A percentile compares a stretch with the other conserved stretches of the same genome.
These are phyloP conservation scores for Psammodynastes pulverulentus DNA, from an alignment of 2,113 vertebrate genomes.

Conservation along the genomic window DNA sequence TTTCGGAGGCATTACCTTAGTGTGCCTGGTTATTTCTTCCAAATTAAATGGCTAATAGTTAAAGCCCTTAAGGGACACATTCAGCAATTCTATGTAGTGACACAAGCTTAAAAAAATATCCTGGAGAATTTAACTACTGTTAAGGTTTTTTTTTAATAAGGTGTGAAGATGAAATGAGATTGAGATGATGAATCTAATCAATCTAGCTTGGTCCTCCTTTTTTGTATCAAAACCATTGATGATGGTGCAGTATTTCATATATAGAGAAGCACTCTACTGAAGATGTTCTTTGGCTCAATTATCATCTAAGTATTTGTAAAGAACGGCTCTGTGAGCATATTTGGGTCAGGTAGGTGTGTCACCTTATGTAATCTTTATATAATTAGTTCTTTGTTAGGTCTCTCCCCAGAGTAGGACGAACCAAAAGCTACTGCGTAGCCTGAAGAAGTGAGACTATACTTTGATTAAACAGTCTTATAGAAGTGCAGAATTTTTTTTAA, in stretches of 20 bases:
- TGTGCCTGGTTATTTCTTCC: neutral
- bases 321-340: neutral
- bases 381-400: constrained; percentile 66
- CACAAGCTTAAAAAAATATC: neutral
- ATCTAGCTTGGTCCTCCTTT: neutral
- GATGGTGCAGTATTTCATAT: neutral
- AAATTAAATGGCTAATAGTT: neutral
- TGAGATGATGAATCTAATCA: neutral
- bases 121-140: neutral
- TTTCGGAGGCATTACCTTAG: neutral
- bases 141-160: neutral
- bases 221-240: neutral
- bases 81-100: neutral
- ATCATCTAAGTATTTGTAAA: neutral
- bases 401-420: constrained; percentile 52
- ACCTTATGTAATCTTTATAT: constrained; percentile 65
- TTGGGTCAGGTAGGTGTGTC: constrained; percentile 49
- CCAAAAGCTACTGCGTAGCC: constrained; percentile 3
- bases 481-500: neutral
- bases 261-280: neutral
- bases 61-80: neutral
- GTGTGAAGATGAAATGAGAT: neutral
- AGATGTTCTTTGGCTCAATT: neutral
- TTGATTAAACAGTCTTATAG: constrained; percentile 36
- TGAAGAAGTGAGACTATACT: constrained; percentile 37